phyloP scores from a whole-genome alignment of 2,888 invertebrate species.

The Chouioia cunea region DNA sequence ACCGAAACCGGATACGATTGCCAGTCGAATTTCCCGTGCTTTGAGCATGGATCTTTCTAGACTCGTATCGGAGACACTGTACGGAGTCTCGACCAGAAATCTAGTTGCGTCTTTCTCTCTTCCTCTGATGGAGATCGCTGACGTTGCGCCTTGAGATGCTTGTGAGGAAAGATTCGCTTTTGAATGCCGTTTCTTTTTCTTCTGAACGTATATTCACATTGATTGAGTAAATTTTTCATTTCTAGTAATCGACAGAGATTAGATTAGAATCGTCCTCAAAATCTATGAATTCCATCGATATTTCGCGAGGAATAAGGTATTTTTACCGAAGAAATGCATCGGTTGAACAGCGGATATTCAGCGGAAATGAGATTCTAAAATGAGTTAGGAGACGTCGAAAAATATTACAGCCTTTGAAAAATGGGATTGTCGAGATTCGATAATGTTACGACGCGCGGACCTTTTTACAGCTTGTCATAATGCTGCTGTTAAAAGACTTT shows the following conservation, averaged over 20 bases:
- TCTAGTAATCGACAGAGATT: too few species aligned
- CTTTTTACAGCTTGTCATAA: constrained; percentile 3
- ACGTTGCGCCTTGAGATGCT: too few species aligned
- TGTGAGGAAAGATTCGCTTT: too few species aligned
- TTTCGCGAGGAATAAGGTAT: not conserved
- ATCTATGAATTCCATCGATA: too few species aligned
- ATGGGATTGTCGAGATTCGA: constrained; percentile 27
- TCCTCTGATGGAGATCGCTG: too few species aligned
- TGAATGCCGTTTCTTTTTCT: too few species aligned
- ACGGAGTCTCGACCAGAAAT: constrained; percentile 14
- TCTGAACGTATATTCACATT: too few species aligned
- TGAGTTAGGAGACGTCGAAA: not conserved
- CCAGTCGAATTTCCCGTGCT: constrained; percentile 37
- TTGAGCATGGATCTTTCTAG: constrained; percentile 29
- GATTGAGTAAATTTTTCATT: too few species aligned
- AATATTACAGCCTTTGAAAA: constrained; percentile 11
- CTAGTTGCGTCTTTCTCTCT: constrained; percentile 19
- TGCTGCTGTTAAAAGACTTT: not conserved
- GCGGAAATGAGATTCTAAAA: not conserved
- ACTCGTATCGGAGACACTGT: not conserved
- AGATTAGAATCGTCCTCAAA: too few species aligned
- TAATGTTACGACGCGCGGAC: constrained; percentile 1
- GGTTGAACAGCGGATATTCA: too few species aligned
- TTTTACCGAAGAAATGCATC: too few species aligned
- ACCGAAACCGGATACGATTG: constrained; percentile 21